Percentiles rank a stretch among this genome's conserved stretches.
Conservation (phyloP, 2,888 invertebrate species). For the Baronia brevicornis region DNA sequence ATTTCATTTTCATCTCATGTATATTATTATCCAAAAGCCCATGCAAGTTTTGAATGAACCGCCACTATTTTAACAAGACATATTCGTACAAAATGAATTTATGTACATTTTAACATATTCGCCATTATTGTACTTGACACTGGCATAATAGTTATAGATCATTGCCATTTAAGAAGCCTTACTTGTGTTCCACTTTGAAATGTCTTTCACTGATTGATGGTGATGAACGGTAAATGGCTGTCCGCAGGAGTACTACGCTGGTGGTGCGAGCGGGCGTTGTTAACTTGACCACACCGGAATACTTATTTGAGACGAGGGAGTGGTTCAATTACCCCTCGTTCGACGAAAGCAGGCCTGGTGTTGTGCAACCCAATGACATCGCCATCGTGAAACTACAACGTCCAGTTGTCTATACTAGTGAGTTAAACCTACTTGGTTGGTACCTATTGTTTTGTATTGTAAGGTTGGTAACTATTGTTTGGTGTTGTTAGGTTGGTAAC, state of each 20-base stretch:
- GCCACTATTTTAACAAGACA: too few relatives aligned
- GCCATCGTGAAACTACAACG: constrained; percentile 34
- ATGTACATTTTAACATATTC: too few relatives aligned
- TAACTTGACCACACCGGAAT: constrained; percentile 34
- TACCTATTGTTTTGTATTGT: too few relatives aligned
- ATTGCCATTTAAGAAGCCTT: not conserved
- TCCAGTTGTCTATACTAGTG: constrained; percentile 37
- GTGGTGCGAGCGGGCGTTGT: constrained; percentile 50
- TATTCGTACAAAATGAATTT: too few relatives aligned
- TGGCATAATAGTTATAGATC: too few relatives aligned
- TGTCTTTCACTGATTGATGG: not conserved
- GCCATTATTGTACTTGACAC: too few relatives aligned
- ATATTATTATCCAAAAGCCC: too few relatives aligned
- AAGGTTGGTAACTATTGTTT: too few relatives aligned
- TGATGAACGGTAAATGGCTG: constrained; percentile 1
- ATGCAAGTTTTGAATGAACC: too few relatives aligned
- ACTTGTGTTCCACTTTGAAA: not conserved
- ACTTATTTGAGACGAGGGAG: constrained; percentile 37
- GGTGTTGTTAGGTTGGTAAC: too few relatives aligned
- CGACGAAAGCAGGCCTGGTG: constrained; percentile 24
- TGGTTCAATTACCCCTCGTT: constrained; percentile 53
- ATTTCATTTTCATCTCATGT: too few relatives aligned
- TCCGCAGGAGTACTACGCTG: constrained; percentile 34
- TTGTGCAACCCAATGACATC: constrained; percentile 56
- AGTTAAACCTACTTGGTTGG: constrained; percentile 22